Percentiles rank a stretch among this genome's conserved stretches.
Evolutionary conservation across 2,113 vertebrate genomes (phyloP).

Genomic region (Thunnus thynnus): DNA sequence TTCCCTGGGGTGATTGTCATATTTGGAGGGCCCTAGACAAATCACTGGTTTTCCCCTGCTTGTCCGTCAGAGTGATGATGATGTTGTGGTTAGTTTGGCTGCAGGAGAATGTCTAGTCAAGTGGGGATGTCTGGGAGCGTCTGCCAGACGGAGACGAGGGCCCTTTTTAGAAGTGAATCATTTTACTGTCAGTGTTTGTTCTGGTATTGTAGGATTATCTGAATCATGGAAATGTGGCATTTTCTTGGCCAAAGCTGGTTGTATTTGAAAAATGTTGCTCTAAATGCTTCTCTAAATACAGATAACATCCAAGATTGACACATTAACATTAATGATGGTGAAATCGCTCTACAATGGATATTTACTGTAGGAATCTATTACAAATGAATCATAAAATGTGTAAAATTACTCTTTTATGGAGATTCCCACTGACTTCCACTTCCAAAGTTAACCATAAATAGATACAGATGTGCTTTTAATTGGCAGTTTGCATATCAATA

Average conservation of each 20-base stretch:
- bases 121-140: conserved; percentile 41
- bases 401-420: background rate
- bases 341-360: background rate
- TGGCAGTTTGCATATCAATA: background rate
- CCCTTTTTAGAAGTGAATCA: conserved; percentile 10
- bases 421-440: background rate
- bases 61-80: conserved; percentile 26
- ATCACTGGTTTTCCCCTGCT: conserved; percentile 56
- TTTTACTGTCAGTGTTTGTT: conserved; percentile 31
- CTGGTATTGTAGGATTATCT: conserved; percentile 8
- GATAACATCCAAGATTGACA: background rate
- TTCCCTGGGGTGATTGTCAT: conserved; percentile 23
- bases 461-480: background rate
- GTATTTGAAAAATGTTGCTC: background rate
- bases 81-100: conserved; percentile 55
- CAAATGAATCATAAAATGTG: background rate
- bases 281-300: background rate
- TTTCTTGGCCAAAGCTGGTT: conserved; percentile 2
- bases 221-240: background rate
- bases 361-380: background rate
- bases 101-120: conserved; percentile 42
- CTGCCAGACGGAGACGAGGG: conserved; percentile 31
- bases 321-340: background rate
- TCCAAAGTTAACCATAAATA: background rate
- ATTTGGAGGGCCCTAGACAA: conserved; percentile 53